phyloP scores from a whole-genome alignment of 2,113 vertebrate genomes.

The Martes martes region DNA sequence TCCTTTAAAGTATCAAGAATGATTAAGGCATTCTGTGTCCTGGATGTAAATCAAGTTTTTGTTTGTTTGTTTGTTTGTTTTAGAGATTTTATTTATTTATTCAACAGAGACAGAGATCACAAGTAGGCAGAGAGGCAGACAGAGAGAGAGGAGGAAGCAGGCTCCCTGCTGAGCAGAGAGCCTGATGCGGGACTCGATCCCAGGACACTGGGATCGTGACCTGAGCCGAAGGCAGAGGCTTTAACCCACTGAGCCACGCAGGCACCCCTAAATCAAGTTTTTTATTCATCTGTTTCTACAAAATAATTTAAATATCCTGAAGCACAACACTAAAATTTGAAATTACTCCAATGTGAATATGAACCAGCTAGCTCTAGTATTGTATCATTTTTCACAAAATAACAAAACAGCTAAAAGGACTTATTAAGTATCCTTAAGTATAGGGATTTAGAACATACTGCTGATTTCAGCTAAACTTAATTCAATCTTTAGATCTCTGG shows the following conservation, averaged over 20 bases:
- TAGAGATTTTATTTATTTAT: too few relatives aligned
- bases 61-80: too few relatives aligned
- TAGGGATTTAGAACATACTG: neutral
- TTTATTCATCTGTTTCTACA: neutral
- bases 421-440: neutral
- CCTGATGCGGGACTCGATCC: too few relatives aligned
- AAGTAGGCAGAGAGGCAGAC: too few relatives aligned
- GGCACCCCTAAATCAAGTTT: neutral
- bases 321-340: slow-evolving; percentile 1
- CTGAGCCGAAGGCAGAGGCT: too few relatives aligned
- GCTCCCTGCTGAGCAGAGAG: too few relatives aligned
- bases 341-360: slow-evolving; percentile 20
- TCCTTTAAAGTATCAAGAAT: slow-evolving; percentile 38
- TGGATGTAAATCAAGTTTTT: neutral
- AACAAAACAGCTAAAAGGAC: neutral
- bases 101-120: too few relatives aligned
- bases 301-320: neutral
- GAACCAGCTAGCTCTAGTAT: neutral
- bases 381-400: slow-evolving; percentile 44
- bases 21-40: neutral
- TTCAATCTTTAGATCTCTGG: neutral
- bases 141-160: too few relatives aligned
- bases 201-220: too few relatives aligned
- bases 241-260: too few relatives aligned
- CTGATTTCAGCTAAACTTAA: neutral